phyloP scores from a whole-genome alignment of 2,888 invertebrate genomes.

The Cylloceria caligata region DNA sequence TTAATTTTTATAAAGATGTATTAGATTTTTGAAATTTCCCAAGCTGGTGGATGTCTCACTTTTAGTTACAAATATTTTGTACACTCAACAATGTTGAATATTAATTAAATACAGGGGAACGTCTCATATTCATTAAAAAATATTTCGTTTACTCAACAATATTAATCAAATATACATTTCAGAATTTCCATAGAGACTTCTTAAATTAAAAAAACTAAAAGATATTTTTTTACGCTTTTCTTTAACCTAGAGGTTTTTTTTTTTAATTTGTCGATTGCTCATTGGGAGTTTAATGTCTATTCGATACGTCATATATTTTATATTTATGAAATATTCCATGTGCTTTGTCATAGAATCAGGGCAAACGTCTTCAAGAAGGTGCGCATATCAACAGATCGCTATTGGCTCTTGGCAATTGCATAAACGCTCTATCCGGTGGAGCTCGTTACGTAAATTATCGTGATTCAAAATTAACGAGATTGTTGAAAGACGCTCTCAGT shows the following conservation, averaged over 20 bases:
- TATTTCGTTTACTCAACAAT: no score
- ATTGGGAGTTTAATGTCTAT: neutral
- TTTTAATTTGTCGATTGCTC: no score
- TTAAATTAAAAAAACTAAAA: no score
- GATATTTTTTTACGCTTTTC: no score
- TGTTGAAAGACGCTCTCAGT: conserved; percentile 94
- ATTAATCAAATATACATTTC: no score
- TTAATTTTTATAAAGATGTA: no score
- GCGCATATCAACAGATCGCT: conserved; percentile 98
- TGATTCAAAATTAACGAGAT: conserved; percentile 96
- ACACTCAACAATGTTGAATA: neutral
- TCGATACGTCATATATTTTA: no score
- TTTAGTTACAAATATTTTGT: conserved; percentile 3
- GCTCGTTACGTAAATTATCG: conserved; percentile 97
- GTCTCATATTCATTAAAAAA: no score
- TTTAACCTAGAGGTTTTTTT: no score
- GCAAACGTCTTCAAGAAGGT: conserved; percentile 95
- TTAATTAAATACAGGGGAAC: neutral
- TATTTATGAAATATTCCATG: neutral
- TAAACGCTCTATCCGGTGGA: conserved; percentile 95
- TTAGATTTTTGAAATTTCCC: neutral
- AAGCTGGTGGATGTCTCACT: neutral
- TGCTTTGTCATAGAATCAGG: conserved; percentile 87
- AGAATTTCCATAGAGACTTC: no score
- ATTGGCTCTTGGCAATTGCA: conserved; percentile 97